Evolutionary conservation across 2,888 invertebrate genomes (phyloP), one percentile per base, ranked within the genome.

Genomic region (Iselma pallidipennis): DNA sequence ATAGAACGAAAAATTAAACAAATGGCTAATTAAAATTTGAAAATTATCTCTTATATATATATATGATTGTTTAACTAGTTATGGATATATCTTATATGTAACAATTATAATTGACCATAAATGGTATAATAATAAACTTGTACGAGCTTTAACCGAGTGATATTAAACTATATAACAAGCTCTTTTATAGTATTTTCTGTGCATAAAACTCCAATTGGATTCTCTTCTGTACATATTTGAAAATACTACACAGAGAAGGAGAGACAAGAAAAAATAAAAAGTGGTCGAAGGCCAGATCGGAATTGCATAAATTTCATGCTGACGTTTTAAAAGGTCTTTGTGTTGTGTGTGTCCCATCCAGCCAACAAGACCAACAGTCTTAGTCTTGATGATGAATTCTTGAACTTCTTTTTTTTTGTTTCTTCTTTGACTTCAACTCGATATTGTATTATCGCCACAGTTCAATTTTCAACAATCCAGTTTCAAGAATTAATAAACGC

Each of bases 281-380:
- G 37, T 45, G 45, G 19, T 45, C 45, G 19, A 59, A 60, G 60
- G 60, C 51, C 52, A 48, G 29, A 59, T 25, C 37, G 26, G 45
- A 56, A 60, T 49, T 55, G 59, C 59, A 59, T 50, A 59, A 55
- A 59, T 54, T 51, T 51, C 21, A 21, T 51, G 29, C 16, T 51
- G 51, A 28, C 51, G 33, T 51, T 29, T 51, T 50, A 51, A 61
- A 57, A 59, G 54, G 54, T 54, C 54, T 54, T 37, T 55, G 48
- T 51, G 28, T 49, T 25, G 2, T 45, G 10, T 25, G 2, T 45
- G 10, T 12, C 45, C 45, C 21, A 45, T 21, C 37, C 16, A 37
- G 7, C 37, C 14, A 16, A 7, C 37, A 16, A 45, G 4, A 45
- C 2, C 19, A 21, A 45, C 10, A 45, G 12, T 21, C 21, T 21